Conservation (phyloP, 2,113 vertebrate genomes). For the Falco punctatus region DNA sequence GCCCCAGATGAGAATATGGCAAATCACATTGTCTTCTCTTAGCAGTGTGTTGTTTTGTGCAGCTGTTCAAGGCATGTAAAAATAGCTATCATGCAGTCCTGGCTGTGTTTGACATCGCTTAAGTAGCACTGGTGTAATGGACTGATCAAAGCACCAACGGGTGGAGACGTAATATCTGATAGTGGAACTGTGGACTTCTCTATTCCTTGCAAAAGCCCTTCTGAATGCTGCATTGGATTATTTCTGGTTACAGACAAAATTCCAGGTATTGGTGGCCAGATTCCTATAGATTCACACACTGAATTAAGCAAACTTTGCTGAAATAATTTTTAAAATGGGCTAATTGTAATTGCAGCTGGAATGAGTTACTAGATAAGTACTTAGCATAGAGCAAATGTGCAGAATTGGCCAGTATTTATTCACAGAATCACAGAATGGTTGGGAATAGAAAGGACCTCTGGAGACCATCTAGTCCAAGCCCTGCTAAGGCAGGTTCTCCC, state of each 20-base stretch:
- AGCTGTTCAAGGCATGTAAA: constrained; percentile 1
- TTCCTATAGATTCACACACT: background rate
- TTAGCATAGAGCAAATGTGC: background rate
- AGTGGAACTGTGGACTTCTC: background rate
- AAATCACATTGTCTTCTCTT: background rate
- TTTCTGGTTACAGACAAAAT: background rate
- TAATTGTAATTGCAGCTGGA: background rate
- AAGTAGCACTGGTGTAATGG: background rate
- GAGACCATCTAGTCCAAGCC: no score
- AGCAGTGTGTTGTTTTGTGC: background rate
- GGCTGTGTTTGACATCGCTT: background rate
- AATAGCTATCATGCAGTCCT: background rate
- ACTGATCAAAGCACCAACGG: constrained; percentile 13
- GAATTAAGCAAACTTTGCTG: background rate
- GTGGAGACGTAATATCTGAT: background rate
- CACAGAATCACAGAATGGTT: no score
- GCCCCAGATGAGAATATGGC: background rate
- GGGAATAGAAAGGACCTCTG: no score
- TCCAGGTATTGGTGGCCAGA: background rate
- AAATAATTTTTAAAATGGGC: background rate
- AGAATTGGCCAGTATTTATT: background rate
- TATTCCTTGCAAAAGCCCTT: background rate
- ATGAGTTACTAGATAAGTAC: background rate
- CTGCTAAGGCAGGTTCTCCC: no score
- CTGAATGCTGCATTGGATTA: background rate